These are phyloP conservation scores for Acropternis orthonyx DNA, from an alignment of 2,797 vertebrate genomes.

Conservation along the genomic window DNA sequence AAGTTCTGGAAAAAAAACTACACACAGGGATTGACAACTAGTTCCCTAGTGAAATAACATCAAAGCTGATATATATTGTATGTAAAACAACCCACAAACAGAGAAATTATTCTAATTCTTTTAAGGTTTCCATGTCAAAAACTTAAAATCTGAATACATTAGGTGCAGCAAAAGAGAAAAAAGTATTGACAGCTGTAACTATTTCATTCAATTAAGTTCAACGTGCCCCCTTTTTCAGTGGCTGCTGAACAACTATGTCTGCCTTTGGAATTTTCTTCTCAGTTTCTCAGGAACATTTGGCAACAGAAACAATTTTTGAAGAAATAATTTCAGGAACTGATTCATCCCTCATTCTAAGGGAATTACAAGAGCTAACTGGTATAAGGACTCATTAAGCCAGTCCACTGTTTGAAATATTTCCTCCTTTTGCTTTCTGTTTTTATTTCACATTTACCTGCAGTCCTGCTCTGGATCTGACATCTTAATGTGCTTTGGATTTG, in stretches of 20 bases:
- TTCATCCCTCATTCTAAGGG: constrained; percentile 25
- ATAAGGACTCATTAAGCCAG: background rate
- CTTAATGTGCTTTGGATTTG: background rate
- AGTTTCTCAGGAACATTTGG: constrained; percentile 31
- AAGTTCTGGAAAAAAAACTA: background rate
- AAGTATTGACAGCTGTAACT: constrained; percentile 49
- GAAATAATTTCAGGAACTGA: constrained; percentile 48
- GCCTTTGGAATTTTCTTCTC: constrained; percentile 37
- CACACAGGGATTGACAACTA: constrained; percentile 32
- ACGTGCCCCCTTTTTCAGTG: background rate
- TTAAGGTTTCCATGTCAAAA: constrained; percentile 58
- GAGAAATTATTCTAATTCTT: constrained; percentile 59
- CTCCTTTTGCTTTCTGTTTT: constrained; percentile 2
- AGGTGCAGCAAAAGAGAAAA: constrained; percentile 8
- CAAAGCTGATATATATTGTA: constrained; percentile 48
- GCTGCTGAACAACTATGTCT: background rate
- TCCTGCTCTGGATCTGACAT: background rate
- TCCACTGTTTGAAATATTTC: background rate
- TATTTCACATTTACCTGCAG: background rate
- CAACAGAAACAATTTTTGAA: constrained; percentile 3
- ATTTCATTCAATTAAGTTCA: constrained; percentile 42
- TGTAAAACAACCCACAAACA: constrained; percentile 59
- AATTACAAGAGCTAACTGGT: background rate
- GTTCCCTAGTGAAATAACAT: constrained; percentile 56
- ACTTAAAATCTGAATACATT: constrained; percentile 44